Evolutionary conservation across 1,140 invertebrate species (phyloP).

Genomic region (Drosophila sulfurigaster): DNA sequence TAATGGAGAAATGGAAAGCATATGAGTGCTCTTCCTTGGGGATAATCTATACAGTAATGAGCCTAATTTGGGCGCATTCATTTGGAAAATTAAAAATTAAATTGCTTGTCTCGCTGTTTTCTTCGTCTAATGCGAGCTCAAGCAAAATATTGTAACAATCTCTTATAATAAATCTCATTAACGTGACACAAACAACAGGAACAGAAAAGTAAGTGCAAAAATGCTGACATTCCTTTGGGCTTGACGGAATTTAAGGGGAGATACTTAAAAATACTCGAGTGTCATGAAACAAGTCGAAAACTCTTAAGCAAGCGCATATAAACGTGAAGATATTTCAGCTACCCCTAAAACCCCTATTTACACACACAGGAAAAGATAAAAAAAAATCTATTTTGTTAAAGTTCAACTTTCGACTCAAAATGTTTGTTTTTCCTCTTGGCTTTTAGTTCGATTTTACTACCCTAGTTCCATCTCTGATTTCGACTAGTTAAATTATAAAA

Average conservation of each 20-base stretch:
- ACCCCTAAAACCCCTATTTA: too few species aligned
- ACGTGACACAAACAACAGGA: slow-evolving; percentile 45
- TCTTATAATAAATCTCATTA: slow-evolving; percentile 78
- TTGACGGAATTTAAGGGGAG: slow-evolving; percentile 13
- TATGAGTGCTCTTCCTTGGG: slow-evolving; percentile 10
- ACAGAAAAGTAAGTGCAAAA: slow-evolving; percentile 39
- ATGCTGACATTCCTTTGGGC: slow-evolving; percentile 22
- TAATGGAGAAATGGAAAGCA: not conserved
- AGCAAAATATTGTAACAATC: slow-evolving; percentile 66
- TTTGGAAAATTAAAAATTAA: slow-evolving; percentile 84
- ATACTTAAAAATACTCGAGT: not conserved
- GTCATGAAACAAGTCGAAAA: not conserved
- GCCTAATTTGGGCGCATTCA: slow-evolving; percentile 80
- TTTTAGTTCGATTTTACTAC: too few species aligned
- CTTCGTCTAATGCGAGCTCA: slow-evolving; percentile 28
- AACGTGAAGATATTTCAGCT: too few species aligned
- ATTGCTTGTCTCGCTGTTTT: slow-evolving; percentile 75
- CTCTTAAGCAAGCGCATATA: not conserved
- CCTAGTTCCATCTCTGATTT: too few species aligned
- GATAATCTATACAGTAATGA: slow-evolving; percentile 71
- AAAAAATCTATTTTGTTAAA: too few species aligned
- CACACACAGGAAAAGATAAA: too few species aligned
- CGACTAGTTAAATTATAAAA: too few species aligned
- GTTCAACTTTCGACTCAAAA: too few species aligned
- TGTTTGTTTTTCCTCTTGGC: too few species aligned